Evolutionary conservation across 1,140 invertebrate species (phyloP), one percentile per base, ranked within the genome.

Genomic region (Augochlora pura): DNA sequence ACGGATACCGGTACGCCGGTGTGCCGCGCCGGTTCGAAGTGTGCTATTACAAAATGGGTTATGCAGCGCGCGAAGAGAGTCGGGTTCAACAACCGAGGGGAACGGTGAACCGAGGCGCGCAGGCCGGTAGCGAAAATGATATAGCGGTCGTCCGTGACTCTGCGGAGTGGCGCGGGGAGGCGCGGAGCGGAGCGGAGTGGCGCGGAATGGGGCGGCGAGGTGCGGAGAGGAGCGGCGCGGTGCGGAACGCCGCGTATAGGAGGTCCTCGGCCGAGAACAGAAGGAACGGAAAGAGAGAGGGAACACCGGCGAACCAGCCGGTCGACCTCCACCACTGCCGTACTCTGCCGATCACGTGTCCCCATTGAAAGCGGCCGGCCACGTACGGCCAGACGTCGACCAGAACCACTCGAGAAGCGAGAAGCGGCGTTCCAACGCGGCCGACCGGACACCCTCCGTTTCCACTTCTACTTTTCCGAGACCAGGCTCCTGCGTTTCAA

Each of bases 21-120:
- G 54, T n/a, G 86, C 83, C 77, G 73, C 87, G 87, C 86, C 49
- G 86, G 89, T 88, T 88, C 90, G 88, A 92, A 93, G 91, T 93
- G 91, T 92, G 90, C 91, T 92, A 90, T 92, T 93, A 92, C 91
- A 93, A 92, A 92, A 93, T 93, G 88, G 91, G 91, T 93, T 92
- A 92, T 91, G 91, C 90, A 90, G 91, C 91, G 88, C 88, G 87
- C 88, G 88, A 85, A 92, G 91, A 92, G 88, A 84, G 87, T 87
- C 78, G 88, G 81, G 91, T 91, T 93, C 90, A 90, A 90, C 86
- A 90, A 92, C 91, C 91, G 87, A 75, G 78, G 88, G 84, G 86
- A 88, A 90, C 89, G 82, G 86, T 84, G 87, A 89, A 88, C 87
- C 85, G 85, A 90, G 87, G 87, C 72, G 86, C 82, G 84, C 77